phyloP scores from a whole-genome alignment of 1,140 invertebrate genomes.

The Monomorium pharaonis region DNA sequence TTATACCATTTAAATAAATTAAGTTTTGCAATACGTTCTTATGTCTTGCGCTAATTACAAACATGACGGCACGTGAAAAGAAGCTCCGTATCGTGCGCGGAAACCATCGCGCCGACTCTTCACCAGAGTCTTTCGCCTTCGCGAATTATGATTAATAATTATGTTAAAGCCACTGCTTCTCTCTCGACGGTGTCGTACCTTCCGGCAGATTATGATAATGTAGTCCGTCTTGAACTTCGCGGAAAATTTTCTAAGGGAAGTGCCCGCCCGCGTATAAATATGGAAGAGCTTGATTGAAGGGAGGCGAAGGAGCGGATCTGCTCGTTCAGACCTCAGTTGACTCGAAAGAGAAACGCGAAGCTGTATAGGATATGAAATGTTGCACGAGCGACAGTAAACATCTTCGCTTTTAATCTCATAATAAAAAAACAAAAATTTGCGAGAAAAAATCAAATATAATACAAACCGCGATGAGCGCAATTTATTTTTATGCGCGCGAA shows the following conservation, averaged over 20 bases:
- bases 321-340: conserved; percentile 60
- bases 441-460: background rate
- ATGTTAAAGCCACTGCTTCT: conserved; percentile 64
- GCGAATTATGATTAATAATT: conserved; percentile 71
- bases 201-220: conserved; percentile 77
- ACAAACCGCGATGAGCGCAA: too few relatives aligned
- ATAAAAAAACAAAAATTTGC: background rate
- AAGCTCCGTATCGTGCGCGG: background rate
- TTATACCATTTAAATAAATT: conserved; percentile 11
- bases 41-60: conserved; percentile 12
- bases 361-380: conserved; percentile 52
- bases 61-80: background rate
- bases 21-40: background rate
- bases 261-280: conserved; percentile 73
- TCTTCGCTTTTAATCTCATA: conserved; percentile 15
- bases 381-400: conserved; percentile 36
- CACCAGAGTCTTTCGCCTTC: conserved; percentile 47
- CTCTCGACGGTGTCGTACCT: conserved; percentile 62
- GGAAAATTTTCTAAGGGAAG: conserved; percentile 70
- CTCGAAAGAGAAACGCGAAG: conserved; percentile 55
- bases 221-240: conserved; percentile 73
- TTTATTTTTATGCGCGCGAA: background rate
- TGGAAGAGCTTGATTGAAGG: conserved; percentile 78
- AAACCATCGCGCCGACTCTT: background rate
- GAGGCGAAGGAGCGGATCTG: conserved; percentile 60